Conservation (phyloP, 1,140 invertebrate species). For the Steinernema khuongi region DNA sequence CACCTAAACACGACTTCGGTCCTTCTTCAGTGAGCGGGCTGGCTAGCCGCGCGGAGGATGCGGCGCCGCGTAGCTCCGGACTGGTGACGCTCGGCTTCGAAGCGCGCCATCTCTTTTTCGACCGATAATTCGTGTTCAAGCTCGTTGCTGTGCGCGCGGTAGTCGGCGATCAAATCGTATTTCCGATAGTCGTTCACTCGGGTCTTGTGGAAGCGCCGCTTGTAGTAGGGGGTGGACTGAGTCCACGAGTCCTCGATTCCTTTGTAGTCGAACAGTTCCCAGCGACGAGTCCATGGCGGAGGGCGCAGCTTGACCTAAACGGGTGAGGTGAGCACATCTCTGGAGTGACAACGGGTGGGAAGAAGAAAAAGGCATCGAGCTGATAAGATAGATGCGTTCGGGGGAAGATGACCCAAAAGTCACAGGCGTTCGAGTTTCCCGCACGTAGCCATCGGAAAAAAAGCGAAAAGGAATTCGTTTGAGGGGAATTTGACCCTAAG, state of each 20-base stretch:
- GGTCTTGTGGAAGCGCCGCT: constrained; percentile 49
- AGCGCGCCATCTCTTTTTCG: constrained; percentile 45
- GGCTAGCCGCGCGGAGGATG: constrained; percentile 35
- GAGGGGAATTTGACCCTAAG: too few species aligned
- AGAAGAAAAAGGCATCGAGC: neutral
- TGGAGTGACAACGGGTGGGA: neutral
- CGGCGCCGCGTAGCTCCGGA: constrained; percentile 38
- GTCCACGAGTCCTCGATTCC: constrained; percentile 55
- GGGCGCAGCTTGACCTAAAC: constrained; percentile 54
- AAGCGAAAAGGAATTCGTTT: too few species aligned
- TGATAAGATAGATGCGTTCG: neutral
- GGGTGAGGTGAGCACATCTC: neutral
- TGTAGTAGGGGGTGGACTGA: constrained; percentile 49
- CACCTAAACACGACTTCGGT: neutral
- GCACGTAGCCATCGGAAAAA: too few species aligned
- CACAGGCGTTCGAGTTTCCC: too few species aligned
- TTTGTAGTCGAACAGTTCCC: constrained; percentile 46
- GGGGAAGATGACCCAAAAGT: too few species aligned
- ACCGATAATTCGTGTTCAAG: constrained; percentile 45
- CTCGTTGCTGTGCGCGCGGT: constrained; percentile 42
- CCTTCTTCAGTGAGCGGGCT: neutral
- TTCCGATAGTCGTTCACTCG: constrained; percentile 45
- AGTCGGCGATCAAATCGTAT: constrained; percentile 51
- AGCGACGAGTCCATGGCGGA: constrained; percentile 53
- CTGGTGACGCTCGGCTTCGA: constrained; percentile 43